Conservation (phyloP, 2,113 vertebrate genomes). For the Tyto alba region DNA sequence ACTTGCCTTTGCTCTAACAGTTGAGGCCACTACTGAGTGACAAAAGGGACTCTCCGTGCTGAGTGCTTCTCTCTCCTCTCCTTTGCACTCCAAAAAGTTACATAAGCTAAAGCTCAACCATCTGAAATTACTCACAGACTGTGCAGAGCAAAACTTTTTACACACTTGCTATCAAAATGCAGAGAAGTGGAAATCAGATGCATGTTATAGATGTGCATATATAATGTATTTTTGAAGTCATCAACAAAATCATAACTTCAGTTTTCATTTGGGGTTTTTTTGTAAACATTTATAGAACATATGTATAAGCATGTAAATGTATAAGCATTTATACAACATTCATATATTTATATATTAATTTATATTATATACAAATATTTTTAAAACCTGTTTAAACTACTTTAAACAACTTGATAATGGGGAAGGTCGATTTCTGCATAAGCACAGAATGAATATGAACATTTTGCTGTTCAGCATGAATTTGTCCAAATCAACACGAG, state of each 20-base stretch:
- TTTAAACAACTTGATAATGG: not conserved
- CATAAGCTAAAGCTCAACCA: not conserved
- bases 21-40: not conserved
- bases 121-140: not conserved
- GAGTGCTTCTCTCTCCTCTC: not conserved
- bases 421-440: not conserved
- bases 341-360: not conserved
- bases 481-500: not conserved
- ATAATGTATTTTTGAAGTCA: not conserved
- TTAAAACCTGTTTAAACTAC: not conserved
- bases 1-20: not conserved
- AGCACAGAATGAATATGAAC: fast-evolving
- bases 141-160: not conserved
- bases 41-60: not conserved
- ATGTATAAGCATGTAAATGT: too few relatives aligned
- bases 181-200: conserved; percentile 8
- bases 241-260: not conserved
- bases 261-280: not conserved
- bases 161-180: not conserved
- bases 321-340: not conserved
- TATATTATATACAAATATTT: not conserved
- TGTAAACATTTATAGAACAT: not conserved
- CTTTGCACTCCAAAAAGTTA: fast-evolving
- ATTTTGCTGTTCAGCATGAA: not conserved
- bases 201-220: not conserved